Evolutionary conservation across 2,888 invertebrate genomes (phyloP).

Genomic region (Nephrotoma guestfalica): DNA sequence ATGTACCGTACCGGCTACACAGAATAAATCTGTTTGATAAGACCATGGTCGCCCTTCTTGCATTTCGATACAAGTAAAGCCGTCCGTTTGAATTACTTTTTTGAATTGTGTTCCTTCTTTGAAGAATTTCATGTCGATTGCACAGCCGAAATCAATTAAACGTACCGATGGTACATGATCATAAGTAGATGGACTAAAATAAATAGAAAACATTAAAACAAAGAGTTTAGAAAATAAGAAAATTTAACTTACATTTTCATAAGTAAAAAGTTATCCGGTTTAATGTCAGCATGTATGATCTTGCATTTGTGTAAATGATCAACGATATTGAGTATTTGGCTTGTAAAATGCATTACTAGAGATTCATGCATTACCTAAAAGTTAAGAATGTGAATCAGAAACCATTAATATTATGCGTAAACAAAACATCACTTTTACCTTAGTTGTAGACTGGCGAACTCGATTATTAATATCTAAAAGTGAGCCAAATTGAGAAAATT

Average conservation of each 20-base stretch:
- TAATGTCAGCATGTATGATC: constrained; percentile 91
- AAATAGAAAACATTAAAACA: neutral
- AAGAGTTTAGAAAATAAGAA: neutral
- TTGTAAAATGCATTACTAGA: constrained; percentile 64
- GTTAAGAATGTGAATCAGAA: neutral
- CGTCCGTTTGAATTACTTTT: constrained; percentile 57
- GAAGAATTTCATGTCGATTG: constrained; percentile 84
- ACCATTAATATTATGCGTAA: neutral
- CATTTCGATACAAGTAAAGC: constrained; percentile 86
- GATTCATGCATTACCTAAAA: constrained; percentile 48
- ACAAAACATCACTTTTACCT: constrained; percentile 20
- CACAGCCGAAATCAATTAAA: constrained; percentile 88
- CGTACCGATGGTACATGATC: constrained; percentile 58
- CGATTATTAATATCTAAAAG: constrained; percentile 69
- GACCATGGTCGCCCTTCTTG: constrained; percentile 83
- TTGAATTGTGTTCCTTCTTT: constrained; percentile 67
- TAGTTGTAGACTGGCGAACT: constrained; percentile 54
- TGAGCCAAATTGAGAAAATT: constrained; percentile 71
- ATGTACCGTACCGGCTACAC: constrained; percentile 78
- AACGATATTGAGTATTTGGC: constrained; percentile 73
- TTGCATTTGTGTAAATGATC: constrained; percentile 71
- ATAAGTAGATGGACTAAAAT: constrained; percentile 43
- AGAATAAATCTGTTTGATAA: constrained; percentile 87
- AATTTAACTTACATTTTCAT: constrained; percentile 47
- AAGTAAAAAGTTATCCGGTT: constrained; percentile 88